Evolutionary conservation across 1,140 invertebrate genomes (phyloP).

Genomic region (Ceratina australensis): DNA sequence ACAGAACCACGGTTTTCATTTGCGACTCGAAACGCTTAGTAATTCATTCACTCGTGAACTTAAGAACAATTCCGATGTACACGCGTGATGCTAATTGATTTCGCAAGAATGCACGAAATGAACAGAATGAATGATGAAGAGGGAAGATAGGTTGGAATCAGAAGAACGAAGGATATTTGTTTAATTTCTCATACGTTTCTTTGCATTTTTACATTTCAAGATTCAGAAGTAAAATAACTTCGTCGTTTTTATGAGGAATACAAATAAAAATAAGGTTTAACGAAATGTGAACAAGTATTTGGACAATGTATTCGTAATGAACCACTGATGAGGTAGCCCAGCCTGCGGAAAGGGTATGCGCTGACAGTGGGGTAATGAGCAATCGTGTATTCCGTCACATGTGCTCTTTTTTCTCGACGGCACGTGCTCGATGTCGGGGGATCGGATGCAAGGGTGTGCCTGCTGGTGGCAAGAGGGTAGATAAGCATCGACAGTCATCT

Average conservation of each 20-base stretch:
- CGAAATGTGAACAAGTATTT: background rate
- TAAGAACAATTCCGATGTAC: too few relatives aligned
- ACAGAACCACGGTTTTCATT: constrained; percentile 36
- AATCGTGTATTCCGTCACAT: constrained; percentile 73
- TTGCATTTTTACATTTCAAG: too few relatives aligned
- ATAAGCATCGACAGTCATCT: constrained; percentile 78
- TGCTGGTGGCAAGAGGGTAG: constrained; percentile 75
- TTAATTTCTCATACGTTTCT: too few relatives aligned
- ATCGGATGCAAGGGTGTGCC: constrained; percentile 63
- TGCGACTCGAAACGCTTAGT: constrained; percentile 15
- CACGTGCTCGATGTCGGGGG: constrained; percentile 72
- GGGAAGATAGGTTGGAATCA: too few relatives aligned
- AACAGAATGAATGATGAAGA: too few relatives aligned
- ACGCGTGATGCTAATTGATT: too few relatives aligned
- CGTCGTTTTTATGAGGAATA: background rate
- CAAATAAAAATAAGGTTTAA: too few relatives aligned
- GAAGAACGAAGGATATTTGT: too few relatives aligned
- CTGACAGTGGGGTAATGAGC: constrained; percentile 44
- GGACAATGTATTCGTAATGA: background rate
- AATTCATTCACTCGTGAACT: background rate
- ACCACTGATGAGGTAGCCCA: background rate
- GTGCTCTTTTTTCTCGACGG: constrained; percentile 65
- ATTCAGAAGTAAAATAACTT: too few relatives aligned
- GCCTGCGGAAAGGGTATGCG: constrained; percentile 46
- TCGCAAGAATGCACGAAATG: too few relatives aligned